Conservation (phyloP, 1,140 invertebrate genomes). For the Gonioctena quinquepunctata region DNA sequence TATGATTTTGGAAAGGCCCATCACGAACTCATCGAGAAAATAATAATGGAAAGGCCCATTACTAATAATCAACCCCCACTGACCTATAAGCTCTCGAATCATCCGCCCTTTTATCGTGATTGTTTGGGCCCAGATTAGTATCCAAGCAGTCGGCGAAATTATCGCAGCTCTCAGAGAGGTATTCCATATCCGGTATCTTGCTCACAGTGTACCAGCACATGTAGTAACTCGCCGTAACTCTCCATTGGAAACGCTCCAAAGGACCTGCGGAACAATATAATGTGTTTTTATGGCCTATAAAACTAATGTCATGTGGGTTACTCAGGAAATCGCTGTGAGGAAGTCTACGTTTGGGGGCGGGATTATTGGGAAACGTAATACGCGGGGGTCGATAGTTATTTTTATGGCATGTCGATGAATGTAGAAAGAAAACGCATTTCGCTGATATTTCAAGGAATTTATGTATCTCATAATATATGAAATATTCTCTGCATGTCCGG, state of each 20-base stretch:
- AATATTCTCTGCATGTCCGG: no score
- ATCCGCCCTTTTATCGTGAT: conserved; percentile 61
- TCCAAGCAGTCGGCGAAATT: conserved; percentile 65
- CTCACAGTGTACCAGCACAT: conserved; percentile 70
- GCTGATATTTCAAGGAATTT: no score
- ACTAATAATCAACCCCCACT: neutral
- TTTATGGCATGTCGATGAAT: no score
- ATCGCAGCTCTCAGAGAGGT: conserved; percentile 63
- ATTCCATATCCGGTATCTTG: conserved; percentile 56
- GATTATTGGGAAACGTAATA: no score
- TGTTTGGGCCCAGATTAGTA: conserved; percentile 49
- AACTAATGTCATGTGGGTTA: neutral
- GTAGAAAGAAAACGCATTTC: no score
- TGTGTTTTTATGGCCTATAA: neutral
- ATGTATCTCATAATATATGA: neutral
- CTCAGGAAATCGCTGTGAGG: neutral
- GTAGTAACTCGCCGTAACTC: conserved; percentile 65
- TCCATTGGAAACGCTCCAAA: conserved; percentile 62
- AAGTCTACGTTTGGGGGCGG: neutral
- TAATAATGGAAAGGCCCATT: no score
- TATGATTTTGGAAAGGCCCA: no score
- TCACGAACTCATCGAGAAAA: no score
- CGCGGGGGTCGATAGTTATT: no score
- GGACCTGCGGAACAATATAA: conserved; percentile 30
- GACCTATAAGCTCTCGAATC: conserved; percentile 56